Evolutionary conservation across 2,797 vertebrate genomes (phyloP), one percentile per base, ranked within the genome.

Genomic region (Lepilemur septentrionalis): DNA sequence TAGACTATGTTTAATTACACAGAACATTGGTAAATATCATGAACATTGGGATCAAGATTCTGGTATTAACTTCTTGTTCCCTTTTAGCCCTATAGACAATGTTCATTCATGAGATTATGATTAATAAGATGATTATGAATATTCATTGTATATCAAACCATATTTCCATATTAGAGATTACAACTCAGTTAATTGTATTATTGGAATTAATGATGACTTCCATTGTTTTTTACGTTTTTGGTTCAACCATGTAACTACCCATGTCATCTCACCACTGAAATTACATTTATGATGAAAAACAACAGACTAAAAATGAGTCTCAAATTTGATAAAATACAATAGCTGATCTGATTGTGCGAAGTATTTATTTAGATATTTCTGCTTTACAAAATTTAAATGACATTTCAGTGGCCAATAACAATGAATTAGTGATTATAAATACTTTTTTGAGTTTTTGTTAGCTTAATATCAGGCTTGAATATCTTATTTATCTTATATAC

Each of bases 141-240:
- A n/a, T 63, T 94, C 46, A 81, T 89, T 97, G 79, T 96, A 63
- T 95, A 61, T 46, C 55, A 48, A 92, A 63, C 70, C 91, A 32
- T 92, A 70, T 81, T 76, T 91, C 50, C 48, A 70, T 93, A 50
- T 38, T 81, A 32, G 72, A 46, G 65, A 89, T 97, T 97, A 81
- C 4, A 92, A 35, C 50, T 95, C 75, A 94, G 75, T 92, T 78
- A 97, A 92, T 78, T 82, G 35, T 79, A 48, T 22, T 81, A 38
- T 61, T 67, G 87, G 46, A 97, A 81, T 96, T 95, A 59, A 78
- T 67, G 88, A 41, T n/a, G 43, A 95, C 84, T 95, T 46, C 22
- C 63, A n/a, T n/a, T n/a, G 28, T 43, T 30, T 25, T 57, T 43
- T 46, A 23, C 28, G 84, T 25, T 94, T 86, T 67, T 94, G 61